Evolutionary conservation across 2,113 vertebrate genomes (phyloP), one percentile per base, ranked within the genome.

Genomic region (Nestor notabilis): DNA sequence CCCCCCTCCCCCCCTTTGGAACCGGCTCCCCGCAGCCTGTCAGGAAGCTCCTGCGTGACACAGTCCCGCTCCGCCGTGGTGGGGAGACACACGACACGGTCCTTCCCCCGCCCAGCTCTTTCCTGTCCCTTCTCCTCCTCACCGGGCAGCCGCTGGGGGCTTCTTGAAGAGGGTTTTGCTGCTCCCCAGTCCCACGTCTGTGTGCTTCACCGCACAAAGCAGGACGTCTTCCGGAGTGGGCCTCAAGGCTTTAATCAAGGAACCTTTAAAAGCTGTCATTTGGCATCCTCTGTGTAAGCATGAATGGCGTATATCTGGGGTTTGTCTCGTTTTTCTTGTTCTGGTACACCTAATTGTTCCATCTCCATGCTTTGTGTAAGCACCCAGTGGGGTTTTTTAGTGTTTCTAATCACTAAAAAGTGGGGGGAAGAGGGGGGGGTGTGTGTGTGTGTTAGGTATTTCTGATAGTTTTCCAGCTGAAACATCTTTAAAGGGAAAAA

Each of bases 221-320:
- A 10, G 33, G 20, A 16, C 55, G 71, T 2, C 21, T 33, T 44
- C 55, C 8, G 14, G 2, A 11, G 10, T 9, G 52, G 35, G 78
- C 58, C 90, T 58, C 7, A 0, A 6, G 9, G 13, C 43, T n/a
- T 37, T 31, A 9, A 41, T 41, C 9, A 1, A 3, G 29, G 19
- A 8, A 16, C 11, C 11, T 25, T 16, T 37, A 0, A 2, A 5
- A 23, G 8, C 64, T 49, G 68, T 7, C 68, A 7, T 19, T 81
- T 47, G 28, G 21, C 46, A 27, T n/a, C 52, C 11, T 58, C 52
- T 23, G 16, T 20, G 9, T 17, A 3, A 23, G 17, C 2, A 1
- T 4, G 27, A 19, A 12, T 1, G 1, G 6, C 37, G 7, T 9
- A 2, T 50, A 11, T 10, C 49, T 8, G 63, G 10, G 46, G 5